Evolutionary conservation across 2,888 invertebrate species (phyloP).

Genomic region (Unio delphinus): DNA sequence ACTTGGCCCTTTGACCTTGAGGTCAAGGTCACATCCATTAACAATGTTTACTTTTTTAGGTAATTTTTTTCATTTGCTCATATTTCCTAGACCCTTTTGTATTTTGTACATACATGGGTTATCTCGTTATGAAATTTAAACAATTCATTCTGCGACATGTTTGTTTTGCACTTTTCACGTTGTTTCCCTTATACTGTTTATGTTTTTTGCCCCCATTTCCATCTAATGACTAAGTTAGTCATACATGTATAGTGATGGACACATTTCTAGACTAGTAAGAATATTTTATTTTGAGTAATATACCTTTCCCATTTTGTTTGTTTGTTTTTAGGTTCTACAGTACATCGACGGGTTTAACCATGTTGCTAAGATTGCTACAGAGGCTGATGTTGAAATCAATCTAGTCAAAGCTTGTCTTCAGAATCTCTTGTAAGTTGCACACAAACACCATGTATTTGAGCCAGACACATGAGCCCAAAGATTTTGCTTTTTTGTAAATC

Average conservation of each 20-base stretch:
- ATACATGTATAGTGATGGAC: not conserved
- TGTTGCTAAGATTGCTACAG: conserved; percentile 88
- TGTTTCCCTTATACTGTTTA: too few relatives aligned
- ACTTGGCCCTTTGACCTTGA: too few relatives aligned
- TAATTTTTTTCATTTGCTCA: too few relatives aligned
- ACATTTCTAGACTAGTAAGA: not conserved
- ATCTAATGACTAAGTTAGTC: too few relatives aligned
- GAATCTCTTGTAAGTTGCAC: conserved; percentile 82
- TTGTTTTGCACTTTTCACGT: too few relatives aligned
- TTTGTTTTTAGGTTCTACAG: conserved; percentile 79
- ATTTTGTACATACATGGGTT: too few relatives aligned
- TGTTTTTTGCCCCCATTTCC: too few relatives aligned
- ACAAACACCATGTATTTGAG: not conserved
- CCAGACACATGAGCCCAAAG: not conserved
- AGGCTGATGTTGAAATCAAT: conserved; percentile 93
- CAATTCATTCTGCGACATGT: too few relatives aligned
- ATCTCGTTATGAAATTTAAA: too few relatives aligned
- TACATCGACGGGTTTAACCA: conserved; percentile 95
- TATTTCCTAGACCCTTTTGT: too few relatives aligned
- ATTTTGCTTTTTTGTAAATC: not conserved
- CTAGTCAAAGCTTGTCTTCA: conserved; percentile 95
- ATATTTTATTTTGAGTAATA: not conserved
- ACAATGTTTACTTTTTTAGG: too few relatives aligned
- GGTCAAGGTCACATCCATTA: too few relatives aligned
- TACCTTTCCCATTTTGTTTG: not conserved